A percentile compares a stretch with the other conserved stretches of the same genome.
These are phyloP conservation scores for Xestobium rufovillosum DNA, from an alignment of 2,888 invertebrate species.

Conservation along the genomic window DNA sequence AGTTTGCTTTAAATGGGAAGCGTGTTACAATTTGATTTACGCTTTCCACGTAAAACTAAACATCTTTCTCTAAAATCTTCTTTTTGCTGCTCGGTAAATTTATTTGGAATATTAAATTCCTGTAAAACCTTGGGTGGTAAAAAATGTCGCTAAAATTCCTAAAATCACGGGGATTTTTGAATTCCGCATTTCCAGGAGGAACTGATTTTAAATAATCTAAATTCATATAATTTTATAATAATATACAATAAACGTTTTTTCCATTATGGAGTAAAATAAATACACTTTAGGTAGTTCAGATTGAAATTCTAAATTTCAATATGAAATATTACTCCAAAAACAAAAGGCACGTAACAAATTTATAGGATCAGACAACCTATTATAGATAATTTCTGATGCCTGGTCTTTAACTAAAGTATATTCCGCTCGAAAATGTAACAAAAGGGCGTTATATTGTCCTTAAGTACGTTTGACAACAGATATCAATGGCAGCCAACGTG, in stretches of 20 bases:
- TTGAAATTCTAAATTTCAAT: conserved; percentile 1
- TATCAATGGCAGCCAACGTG: conserved; percentile 19
- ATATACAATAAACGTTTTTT: background rate
- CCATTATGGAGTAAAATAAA: background rate
- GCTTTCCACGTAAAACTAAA: conserved; percentile 1
- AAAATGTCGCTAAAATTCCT: background rate
- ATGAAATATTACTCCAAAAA: background rate
- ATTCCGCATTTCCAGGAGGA: background rate
- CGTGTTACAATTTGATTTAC: background rate
- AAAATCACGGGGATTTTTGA: background rate
- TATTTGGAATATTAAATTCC: conserved; percentile 2
- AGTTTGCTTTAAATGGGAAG: background rate
- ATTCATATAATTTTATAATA: conserved; percentile 1
- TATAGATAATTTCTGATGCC: background rate
- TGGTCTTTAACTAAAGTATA: background rate
- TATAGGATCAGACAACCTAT: background rate
- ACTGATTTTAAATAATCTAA: conserved; percentile 2
- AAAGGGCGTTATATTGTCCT: conserved; percentile 23
- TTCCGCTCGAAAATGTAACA: background rate
- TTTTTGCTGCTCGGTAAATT: background rate
- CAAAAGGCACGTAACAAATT: background rate
- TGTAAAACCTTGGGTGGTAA: background rate
- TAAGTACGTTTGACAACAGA: conserved; percentile 28
- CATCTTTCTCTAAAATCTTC: background rate
- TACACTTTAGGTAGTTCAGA: background rate